Conservation (phyloP, 2,888 invertebrate genomes). For the Drosophila longiperda region DNA sequence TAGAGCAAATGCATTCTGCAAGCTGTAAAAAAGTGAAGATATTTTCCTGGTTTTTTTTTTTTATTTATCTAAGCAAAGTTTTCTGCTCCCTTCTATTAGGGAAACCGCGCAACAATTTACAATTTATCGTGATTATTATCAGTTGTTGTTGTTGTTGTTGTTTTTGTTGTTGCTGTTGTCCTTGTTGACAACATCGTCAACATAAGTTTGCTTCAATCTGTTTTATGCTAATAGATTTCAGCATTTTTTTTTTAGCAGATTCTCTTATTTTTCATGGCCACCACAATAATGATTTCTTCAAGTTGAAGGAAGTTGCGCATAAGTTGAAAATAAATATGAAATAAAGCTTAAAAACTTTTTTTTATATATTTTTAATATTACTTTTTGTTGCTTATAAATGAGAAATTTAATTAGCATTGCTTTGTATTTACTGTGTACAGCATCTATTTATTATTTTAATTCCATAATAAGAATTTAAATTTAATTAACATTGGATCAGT, state of each 20-base stretch:
- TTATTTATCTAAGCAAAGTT: slow-evolving; percentile 6
- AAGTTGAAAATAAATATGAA: not conserved
- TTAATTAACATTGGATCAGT: not conserved
- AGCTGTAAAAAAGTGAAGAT: slow-evolving; percentile 1
- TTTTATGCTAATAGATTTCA: slow-evolving; percentile 74
- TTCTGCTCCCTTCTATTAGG: not conserved
- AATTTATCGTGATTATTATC: slow-evolving; percentile 51
- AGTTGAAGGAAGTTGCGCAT: slow-evolving; percentile 12
- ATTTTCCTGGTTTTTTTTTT: slow-evolving; percentile 7
- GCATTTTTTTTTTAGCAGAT: slow-evolving; percentile 57
- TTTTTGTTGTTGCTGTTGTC: slow-evolving; percentile 40
- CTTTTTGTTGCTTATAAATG: not conserved
- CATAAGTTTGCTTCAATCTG: slow-evolving; percentile 73
- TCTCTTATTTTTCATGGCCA: slow-evolving; percentile 25
- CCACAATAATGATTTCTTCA: slow-evolving; percentile 10
- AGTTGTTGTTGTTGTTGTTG: slow-evolving; percentile 31
- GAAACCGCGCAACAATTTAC: slow-evolving; percentile 18
- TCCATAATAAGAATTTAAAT: not conserved
- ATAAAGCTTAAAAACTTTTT: no score
- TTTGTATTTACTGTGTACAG: not conserved
- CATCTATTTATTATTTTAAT: not conserved
- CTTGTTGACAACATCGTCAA: slow-evolving; percentile 65
- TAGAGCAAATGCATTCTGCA: slow-evolving; percentile 5
- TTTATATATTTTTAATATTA: no score
- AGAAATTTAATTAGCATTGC: not conserved